phyloP scores from a whole-genome alignment of 2,888 invertebrate genomes.

The Pteria penguin region DNA sequence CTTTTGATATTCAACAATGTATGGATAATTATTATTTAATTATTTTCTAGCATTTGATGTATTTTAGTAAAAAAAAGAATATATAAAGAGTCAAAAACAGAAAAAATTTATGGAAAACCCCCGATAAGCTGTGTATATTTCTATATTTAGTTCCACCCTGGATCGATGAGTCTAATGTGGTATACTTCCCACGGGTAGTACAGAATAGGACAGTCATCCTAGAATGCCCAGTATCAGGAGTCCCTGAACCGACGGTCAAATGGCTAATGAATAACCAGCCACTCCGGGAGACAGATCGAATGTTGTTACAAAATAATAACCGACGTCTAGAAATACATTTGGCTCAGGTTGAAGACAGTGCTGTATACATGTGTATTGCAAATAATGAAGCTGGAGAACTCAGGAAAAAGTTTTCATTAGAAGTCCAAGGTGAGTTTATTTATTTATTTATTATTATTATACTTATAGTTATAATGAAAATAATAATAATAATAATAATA shows the following conservation, averaged over 20 bases:
- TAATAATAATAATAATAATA: too few relatives aligned
- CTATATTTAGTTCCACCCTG: conserved; percentile 71
- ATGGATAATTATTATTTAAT: too few relatives aligned
- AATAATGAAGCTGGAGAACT: conserved; percentile 81
- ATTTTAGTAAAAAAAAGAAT: too few relatives aligned
- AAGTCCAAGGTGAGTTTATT: conserved; percentile 70
- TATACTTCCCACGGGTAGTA: conserved; percentile 75
- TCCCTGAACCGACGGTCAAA: conserved; percentile 78
- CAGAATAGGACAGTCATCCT: conserved; percentile 77
- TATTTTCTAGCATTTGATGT: too few relatives aligned
- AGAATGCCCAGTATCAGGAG: conserved; percentile 80
- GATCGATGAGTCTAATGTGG: conserved; percentile 76
- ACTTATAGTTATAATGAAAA: too few relatives aligned
- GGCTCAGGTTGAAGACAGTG: conserved; percentile 77
- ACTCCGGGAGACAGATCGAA: conserved; percentile 37
- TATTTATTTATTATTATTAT: too few relatives aligned
- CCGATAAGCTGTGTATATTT: too few relatives aligned
- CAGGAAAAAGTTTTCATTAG: conserved; percentile 73
- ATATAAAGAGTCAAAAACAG: too few relatives aligned
- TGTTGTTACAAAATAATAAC: conserved; percentile 55
- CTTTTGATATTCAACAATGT: too few relatives aligned
- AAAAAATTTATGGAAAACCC: too few relatives aligned
- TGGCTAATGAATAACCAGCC: conserved; percentile 75
- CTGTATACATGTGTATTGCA: conserved; percentile 81
- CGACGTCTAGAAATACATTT: conserved; percentile 68